Conservation (phyloP, 2,113 vertebrate genomes). For the Rhodinocichla rosea region DNA sequence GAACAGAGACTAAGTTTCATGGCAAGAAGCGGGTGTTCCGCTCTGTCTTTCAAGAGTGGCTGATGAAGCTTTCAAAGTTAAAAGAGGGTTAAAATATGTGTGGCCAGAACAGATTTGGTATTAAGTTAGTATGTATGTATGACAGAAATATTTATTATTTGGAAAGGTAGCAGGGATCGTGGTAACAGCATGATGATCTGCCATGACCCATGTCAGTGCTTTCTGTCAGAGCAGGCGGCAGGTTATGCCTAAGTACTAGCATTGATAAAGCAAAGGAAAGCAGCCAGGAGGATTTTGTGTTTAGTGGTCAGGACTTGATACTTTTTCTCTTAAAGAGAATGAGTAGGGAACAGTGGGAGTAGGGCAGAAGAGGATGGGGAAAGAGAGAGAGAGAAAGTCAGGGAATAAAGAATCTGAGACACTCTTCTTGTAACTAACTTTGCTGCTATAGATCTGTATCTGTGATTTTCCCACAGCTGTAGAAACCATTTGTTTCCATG, state of each 20-base stretch:
- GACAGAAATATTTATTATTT: background rate
- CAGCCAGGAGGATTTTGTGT: background rate
- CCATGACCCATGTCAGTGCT: background rate
- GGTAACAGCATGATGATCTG: background rate
- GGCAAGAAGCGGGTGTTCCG: background rate
- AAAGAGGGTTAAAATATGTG: background rate
- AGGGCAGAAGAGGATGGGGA: background rate
- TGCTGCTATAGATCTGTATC: background rate
- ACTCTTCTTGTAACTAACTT: background rate
- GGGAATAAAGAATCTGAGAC: background rate
- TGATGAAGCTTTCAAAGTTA: background rate
- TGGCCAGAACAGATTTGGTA: background rate
- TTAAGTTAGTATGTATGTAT: background rate
- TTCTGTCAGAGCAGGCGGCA: background rate
- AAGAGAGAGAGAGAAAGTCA: background rate
- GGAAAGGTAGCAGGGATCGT: background rate
- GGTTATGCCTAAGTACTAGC: background rate
- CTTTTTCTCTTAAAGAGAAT: background rate
- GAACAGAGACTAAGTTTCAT: background rate
- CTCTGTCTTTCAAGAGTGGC: background rate
- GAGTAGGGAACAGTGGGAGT: background rate
- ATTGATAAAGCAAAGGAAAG: background rate
- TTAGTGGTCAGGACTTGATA: background rate
- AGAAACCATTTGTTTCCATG: background rate
- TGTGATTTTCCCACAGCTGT: background rate